A percentile compares a stretch with the other conserved stretches of the same genome.
Evolutionary conservation across 2,113 vertebrate species (phyloP).

Genomic region (Cathartes aura): DNA sequence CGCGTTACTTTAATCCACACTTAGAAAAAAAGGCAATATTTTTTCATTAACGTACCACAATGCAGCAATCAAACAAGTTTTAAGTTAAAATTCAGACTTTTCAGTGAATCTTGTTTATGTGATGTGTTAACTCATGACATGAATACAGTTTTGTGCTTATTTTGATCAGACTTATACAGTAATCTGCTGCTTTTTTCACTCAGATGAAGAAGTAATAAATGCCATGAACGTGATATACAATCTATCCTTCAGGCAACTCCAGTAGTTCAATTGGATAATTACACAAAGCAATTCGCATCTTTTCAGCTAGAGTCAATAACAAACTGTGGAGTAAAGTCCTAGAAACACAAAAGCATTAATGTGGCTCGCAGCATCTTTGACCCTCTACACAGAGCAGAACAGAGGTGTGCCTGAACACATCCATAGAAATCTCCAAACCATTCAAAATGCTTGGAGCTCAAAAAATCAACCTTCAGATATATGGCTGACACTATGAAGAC

Average conservation of each 20-base stretch:
- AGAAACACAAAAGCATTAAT: background rate
- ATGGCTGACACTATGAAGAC: background rate
- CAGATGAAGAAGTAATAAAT: slow-evolving; percentile 46
- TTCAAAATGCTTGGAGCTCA: fast-evolving
- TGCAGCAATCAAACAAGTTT: background rate
- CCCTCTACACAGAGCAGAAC: background rate
- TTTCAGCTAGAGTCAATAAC: background rate
- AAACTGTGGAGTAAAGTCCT: background rate
- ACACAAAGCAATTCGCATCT: slow-evolving; percentile 30
- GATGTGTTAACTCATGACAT: background rate
- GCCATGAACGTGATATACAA: slow-evolving; percentile 5
- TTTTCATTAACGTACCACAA: background rate
- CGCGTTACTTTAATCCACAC: background rate
- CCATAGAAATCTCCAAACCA: background rate
- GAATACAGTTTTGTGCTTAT: slow-evolving; percentile 5
- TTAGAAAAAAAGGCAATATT: background rate
- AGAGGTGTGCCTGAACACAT: background rate
- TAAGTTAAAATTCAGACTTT: background rate
- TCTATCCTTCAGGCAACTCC: slow-evolving; percentile 39
- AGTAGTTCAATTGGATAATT: slow-evolving; percentile 40
- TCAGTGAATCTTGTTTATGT: background rate
- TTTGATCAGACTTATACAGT: background rate
- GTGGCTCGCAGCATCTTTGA: fast-evolving
- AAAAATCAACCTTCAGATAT: background rate
- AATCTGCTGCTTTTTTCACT: background rate